Evolutionary conservation across 2,888 invertebrate species (phyloP), one percentile per base, ranked within the genome.

Genomic region (Dasypogon diadema): DNA sequence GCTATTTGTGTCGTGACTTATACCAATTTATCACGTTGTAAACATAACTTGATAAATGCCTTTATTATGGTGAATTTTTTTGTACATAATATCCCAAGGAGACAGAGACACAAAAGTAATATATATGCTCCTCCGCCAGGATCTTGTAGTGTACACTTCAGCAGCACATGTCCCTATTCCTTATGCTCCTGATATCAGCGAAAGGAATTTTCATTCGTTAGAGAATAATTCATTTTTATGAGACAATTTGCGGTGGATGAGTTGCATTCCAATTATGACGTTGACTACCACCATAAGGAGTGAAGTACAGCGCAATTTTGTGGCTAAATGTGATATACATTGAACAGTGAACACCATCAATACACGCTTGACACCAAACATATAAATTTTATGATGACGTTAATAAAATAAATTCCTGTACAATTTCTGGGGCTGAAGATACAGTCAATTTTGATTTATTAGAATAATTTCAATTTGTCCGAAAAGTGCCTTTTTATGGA

Each of bases 1-100:
- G 74, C 68, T 74, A 76, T 76, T 75, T 77, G 48, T 72, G 63
- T 74, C 77, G 77, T 77, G 77, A 77, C 77, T 75, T 72, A 24
- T 30, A 55, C 26, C 70, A 58, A 77, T 77, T 77, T 75, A 75
- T 77, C 77, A 77, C 74, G 48, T 63, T 68, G 72, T 72, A 54
- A 70, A 72, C 68, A 65, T 75, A 75, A 75, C 75, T 75, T 77
- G 77, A 77, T 77, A 77, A 77, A 75, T 75, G 75, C 70, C 74
- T 73, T 72, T 77, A 77, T 77, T 77, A 75, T 74, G 73, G 77
- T 42, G 65, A 72, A 68, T 73, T 65, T 42, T 60, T 75, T 77
- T 77, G 55, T 26, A 70, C 70, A 70, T 54, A 54, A 54, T 54
- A 70, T 34, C 30, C 30, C 54, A 51, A 24, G 54, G 21, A 70